phyloP scores from a whole-genome alignment of 2,797 vertebrate genomes.

The Linurgus olivaceus region DNA sequence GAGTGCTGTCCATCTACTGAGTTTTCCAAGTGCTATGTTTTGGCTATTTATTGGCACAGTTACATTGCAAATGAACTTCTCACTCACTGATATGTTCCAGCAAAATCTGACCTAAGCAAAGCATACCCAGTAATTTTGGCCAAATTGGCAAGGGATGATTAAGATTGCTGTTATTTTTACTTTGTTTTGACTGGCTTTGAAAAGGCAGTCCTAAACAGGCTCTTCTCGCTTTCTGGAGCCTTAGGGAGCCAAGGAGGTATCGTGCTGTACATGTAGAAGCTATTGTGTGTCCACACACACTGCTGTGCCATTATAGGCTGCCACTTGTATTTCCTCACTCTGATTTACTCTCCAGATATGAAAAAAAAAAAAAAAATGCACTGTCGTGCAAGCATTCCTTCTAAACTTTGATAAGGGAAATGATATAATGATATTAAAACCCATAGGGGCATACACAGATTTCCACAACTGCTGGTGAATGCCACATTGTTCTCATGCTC shows the following conservation, averaged over 20 bases:
- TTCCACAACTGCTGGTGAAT: neutral
- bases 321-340: neutral
- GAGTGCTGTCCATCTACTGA: neutral
- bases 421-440: neutral
- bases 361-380: constrained; percentile 5
- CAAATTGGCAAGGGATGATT: neutral
- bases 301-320: neutral
- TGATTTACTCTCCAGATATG: neutral
- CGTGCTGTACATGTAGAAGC: neutral
- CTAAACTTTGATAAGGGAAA: neutral
- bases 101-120: constrained; percentile 34
- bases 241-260: neutral
- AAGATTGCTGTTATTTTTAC: constrained; percentile 35
- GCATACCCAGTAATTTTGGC: neutral
- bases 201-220: constrained; percentile 2
- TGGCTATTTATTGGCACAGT: constrained; percentile 27
- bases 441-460: neutral
- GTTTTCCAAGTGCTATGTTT: constrained; percentile 39
- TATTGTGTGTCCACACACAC: neutral
- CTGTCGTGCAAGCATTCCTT: neutral
- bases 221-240: constrained; percentile 15
- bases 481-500: neutral
- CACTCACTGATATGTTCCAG: neutral
- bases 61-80: constrained; percentile 22
- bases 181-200: constrained; percentile 60